Evolutionary conservation across 2,797 vertebrate species (phyloP).

Genomic region (Spheniscus humboldti): DNA sequence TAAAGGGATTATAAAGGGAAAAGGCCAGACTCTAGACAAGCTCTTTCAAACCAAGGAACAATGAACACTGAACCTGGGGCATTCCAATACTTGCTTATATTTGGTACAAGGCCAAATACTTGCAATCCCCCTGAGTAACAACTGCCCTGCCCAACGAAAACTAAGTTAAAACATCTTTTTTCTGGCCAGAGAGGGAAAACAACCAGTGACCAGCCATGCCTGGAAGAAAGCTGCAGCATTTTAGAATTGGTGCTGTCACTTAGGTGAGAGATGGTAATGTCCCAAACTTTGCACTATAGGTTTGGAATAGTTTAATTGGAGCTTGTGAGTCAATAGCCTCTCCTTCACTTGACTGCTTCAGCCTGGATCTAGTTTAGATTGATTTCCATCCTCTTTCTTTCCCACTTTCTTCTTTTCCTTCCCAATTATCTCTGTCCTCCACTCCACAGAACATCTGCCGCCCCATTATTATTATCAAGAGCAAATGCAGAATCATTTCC

Average conservation of each 20-base stretch:
- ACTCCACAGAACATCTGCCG: not conserved
- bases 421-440: not conserved
- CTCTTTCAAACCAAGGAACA: not conserved
- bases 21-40: not conserved
- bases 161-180: not conserved
- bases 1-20: not conserved
- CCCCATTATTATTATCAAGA: not conserved
- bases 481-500: not conserved
- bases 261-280: not conserved
- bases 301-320: not conserved
- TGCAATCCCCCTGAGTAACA: not conserved
- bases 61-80: not conserved
- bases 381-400: not conserved
- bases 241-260: not conserved
- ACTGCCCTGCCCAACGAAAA: not conserved
- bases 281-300: not conserved
- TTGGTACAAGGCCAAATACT: not conserved
- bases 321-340: not conserved
- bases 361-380: not conserved
- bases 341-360: not conserved
- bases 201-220: not conserved
- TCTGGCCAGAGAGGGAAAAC: not conserved
- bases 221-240: not conserved
- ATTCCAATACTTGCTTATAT: not conserved
- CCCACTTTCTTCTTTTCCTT: not conserved